Percentiles rank a stretch among this genome's conserved stretches.
These are phyloP conservation scores for Brachyhypopomus gauderio DNA, from an alignment of 2,113 vertebrate species.

Conservation along the genomic window DNA sequence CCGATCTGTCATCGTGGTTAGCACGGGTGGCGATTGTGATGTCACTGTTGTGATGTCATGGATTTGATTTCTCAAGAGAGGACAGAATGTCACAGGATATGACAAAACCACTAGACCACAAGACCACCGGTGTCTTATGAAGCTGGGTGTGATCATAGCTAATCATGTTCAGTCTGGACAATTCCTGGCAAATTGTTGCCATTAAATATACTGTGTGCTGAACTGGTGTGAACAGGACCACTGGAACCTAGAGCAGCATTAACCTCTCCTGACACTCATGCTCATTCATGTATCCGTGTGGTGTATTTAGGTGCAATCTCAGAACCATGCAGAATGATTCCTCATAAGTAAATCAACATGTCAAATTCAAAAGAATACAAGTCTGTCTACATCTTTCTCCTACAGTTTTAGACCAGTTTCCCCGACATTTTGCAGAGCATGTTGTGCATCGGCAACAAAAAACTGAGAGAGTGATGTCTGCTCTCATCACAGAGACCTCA, in stretches of 20 bases:
- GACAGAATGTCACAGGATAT: background rate
- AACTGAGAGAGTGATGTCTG: background rate
- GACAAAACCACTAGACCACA: background rate
- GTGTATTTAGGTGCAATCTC: background rate
- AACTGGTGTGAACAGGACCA: no score
- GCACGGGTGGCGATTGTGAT: background rate
- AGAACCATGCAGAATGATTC: no score
- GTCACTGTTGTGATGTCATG: slow-evolving; percentile 30
- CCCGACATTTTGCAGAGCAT: no score
- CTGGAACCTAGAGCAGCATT: no score
- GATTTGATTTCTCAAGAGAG: background rate
- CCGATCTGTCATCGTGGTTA: slow-evolving; percentile 61
- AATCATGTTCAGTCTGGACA: background rate
- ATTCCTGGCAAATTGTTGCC: no score
- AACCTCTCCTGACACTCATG: background rate
- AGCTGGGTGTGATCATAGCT: background rate
- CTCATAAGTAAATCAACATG: no score
- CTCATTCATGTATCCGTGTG: background rate
- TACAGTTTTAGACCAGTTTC: no score
- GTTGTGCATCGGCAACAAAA: no score
- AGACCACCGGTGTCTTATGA: no score
- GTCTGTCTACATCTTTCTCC: no score
- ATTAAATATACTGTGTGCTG: no score
- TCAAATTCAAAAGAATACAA: no score
- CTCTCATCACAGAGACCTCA: background rate